phyloP scores from a whole-genome alignment of 1,140 invertebrate genomes.

The Neodiprion pinetum region DNA sequence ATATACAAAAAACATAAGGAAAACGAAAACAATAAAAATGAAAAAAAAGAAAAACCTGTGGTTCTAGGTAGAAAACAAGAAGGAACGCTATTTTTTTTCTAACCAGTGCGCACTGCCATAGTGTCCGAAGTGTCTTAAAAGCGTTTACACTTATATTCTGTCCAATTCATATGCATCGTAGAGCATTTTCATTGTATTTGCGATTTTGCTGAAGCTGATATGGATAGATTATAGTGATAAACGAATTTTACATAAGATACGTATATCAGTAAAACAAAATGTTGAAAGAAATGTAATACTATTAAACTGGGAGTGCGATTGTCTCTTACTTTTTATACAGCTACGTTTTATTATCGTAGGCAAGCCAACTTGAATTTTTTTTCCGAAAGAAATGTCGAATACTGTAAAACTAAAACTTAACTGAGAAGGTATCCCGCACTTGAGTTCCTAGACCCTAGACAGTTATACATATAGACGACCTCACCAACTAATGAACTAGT shows the following conservation, averaged over 20 bases:
- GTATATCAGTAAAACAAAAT: background rate
- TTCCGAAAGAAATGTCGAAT: background rate
- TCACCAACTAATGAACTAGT: background rate
- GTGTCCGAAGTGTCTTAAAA: slow-evolving; percentile 36
- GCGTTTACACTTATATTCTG: background rate
- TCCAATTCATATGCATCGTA: background rate
- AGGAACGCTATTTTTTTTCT: background rate
- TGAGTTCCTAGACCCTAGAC: slow-evolving; percentile 21
- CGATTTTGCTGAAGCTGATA: background rate
- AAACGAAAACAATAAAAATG: background rate
- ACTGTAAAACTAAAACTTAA: slow-evolving; percentile 1
- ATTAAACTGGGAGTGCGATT: background rate
- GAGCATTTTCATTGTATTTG: background rate
- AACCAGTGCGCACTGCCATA: slow-evolving; percentile 41
- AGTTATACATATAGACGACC: slow-evolving; percentile 9
- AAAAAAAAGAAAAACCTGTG: slow-evolving; percentile 16
- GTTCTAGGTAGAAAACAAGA: slow-evolving; percentile 7
- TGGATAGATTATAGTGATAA: background rate
- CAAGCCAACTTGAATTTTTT: background rate
- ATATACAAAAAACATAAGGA: slow-evolving; percentile 7
- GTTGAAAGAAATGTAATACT: background rate
- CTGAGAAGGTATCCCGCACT: slow-evolving; percentile 20
- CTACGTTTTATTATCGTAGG: background rate
- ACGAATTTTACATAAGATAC: background rate
- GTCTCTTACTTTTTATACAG: background rate